phyloP scores from a whole-genome alignment of 2,113 vertebrate genomes.

The Geothlypis trichas region DNA sequence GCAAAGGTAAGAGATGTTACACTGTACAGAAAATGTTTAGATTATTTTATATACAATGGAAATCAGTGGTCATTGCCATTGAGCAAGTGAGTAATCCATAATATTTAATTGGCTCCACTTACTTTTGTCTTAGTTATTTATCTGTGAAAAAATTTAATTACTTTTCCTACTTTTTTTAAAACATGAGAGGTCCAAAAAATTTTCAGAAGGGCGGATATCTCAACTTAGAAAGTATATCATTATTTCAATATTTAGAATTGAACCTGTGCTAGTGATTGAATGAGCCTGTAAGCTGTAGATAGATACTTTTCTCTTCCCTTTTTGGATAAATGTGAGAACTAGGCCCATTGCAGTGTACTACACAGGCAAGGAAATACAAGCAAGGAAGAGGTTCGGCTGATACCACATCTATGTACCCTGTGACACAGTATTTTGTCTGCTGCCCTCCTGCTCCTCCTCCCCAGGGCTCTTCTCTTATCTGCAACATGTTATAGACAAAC shows the following conservation, averaged over 20 bases:
- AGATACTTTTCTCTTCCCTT: not conserved
- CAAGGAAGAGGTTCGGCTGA: not conserved
- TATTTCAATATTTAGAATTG: not conserved
- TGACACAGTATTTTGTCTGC: not conserved
- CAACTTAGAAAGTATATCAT: not conserved
- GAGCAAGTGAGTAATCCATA: not conserved
- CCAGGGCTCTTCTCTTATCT: not conserved
- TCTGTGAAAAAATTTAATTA: not conserved
- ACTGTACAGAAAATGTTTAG: not conserved
- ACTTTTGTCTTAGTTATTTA: not conserved
- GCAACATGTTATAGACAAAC: not conserved
- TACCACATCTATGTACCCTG: not conserved
- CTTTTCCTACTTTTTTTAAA: not conserved
- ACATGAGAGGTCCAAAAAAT: not conserved
- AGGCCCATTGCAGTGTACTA: not conserved
- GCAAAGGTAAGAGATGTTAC: not conserved
- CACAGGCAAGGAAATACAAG: not conserved
- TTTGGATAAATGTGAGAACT: not conserved
- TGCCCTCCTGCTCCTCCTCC: not conserved
- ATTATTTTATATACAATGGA: not conserved
- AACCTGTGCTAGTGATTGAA: not conserved
- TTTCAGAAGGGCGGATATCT: fast-evolving
- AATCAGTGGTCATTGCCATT: not conserved
- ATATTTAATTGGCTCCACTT: not conserved
- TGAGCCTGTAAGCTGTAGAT: too few species aligned